Percentiles rank a stretch among this genome's conserved stretches.
Evolutionary conservation across 2,888 invertebrate species (phyloP).

Genomic region (Epinotia ramella): DNA sequence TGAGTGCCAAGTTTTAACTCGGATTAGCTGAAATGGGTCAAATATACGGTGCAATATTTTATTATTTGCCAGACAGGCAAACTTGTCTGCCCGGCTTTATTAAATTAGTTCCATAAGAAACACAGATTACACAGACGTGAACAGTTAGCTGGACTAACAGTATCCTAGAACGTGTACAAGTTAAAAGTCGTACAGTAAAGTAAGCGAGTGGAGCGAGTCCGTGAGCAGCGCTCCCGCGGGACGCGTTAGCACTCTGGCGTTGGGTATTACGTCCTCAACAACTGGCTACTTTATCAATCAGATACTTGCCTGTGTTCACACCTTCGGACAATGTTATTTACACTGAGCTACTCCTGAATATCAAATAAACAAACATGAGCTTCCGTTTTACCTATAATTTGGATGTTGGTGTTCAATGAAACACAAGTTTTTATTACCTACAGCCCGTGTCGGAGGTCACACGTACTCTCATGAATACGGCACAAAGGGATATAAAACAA

Average conservation of each 20-base stretch:
- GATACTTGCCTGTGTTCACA: not conserved
- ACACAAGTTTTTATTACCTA: constrained; percentile 9
- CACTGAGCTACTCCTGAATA: not conserved
- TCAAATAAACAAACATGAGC: not conserved
- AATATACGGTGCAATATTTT: constrained; percentile 5
- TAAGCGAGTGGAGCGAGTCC: constrained; percentile 7
- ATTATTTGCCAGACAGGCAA: not conserved
- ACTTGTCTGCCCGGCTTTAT: not conserved
- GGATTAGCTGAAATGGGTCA: not conserved
- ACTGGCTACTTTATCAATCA: constrained; percentile 34
- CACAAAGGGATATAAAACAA: constrained; percentile 20
- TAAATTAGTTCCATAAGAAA: constrained; percentile 2
- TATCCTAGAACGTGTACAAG: not conserved
- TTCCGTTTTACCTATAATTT: not conserved
- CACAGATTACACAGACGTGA: not conserved
- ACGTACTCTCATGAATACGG: constrained; percentile 7
- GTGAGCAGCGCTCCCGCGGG: constrained; percentile 4
- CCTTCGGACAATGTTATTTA: not conserved
- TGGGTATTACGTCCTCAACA: constrained; percentile 4
- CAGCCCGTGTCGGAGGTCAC: not conserved
- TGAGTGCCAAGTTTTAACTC: constrained; percentile 11
- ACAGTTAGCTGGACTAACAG: constrained; percentile 1
- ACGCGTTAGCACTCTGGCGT: constrained; percentile 24
- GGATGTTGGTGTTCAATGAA: not conserved
- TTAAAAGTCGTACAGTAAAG: constrained; percentile 5